A percentile compares a stretch with the other conserved stretches of the same genome.
phyloP scores from a whole-genome alignment of 2,888 invertebrate species.

The Cosmorhoe ocellata region DNA sequence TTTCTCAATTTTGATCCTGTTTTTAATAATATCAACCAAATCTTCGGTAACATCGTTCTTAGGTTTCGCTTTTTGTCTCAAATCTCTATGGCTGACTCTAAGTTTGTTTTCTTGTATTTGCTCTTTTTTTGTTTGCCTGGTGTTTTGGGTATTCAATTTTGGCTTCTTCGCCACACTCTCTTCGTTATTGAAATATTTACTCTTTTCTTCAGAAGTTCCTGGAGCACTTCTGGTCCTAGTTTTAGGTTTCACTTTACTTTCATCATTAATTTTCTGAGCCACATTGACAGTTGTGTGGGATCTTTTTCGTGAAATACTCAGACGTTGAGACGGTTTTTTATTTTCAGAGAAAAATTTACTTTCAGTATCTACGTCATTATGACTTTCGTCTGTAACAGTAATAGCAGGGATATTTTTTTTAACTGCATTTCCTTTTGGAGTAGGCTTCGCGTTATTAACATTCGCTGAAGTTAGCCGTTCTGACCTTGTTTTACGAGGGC shows the following conservation, averaged over 20 bases:
- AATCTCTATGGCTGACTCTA: conserved; percentile 70
- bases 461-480: conserved; percentile 14
- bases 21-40: conserved; percentile 78
- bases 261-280: conserved; percentile 12
- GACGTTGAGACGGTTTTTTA: conserved; percentile 33
- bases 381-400: conserved; percentile 46
- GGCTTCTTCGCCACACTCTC: conserved; percentile 38
- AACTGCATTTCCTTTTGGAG: conserved; percentile 12
- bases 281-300: conserved; percentile 36
- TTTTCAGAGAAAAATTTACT: conserved; percentile 55
- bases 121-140: conserved; percentile 39
- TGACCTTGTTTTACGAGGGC: conserved; percentile 28
- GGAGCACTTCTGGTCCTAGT: conserved; percentile 62
- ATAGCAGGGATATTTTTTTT: conserved; percentile 48
- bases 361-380: conserved; percentile 42
- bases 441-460: neutral
- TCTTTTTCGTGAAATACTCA: conserved; percentile 37
- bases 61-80: conserved; percentile 48
- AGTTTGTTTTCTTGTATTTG: conserved; percentile 49
- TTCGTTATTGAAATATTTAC: conserved; percentile 59
- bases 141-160: conserved; percentile 23
- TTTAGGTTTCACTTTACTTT: conserved; percentile 22
- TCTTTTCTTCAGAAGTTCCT: conserved; percentile 47
- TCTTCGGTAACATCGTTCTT: conserved; percentile 74
- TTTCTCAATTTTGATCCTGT: conserved; percentile 73